Base-by-base conservation (phyloP, 1,140 invertebrate genomes). In the Paraescarpia echinospica region DNA sequence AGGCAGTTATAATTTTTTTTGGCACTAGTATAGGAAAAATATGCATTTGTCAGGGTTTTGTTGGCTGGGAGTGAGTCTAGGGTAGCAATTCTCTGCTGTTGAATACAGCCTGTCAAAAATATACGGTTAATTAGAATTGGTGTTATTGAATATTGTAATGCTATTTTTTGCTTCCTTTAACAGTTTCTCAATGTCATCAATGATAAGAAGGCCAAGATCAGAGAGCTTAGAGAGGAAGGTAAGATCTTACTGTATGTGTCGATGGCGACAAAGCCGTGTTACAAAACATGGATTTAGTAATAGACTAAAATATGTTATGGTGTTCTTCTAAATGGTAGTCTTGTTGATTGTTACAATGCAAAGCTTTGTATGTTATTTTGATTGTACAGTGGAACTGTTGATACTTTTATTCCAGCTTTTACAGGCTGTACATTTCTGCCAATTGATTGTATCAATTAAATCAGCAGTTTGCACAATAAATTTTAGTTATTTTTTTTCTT, bases 121-220 rank as follows among this genome's bases (percentile, higher is more conserved):
- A 77, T 77, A 77, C 22, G 27, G 9, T 77, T 77, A 77, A 77
- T 27, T 77, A 77, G 22, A 6, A 27, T 33, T 34, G 35, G 6
- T 89, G 88, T 33, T 89, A 34, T 18, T 89, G 91, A 34, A 34
- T 18, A 77, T 33, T 41, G 14, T 59, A 35, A 33, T 59, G 31
- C 34, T 59, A 92, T 59, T 33, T 31, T 51, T 77, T 8, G 59
- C 59, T 77, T 31, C 35, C 77, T 90, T 33, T 93, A 93, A 92
- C 92, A 94, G 94, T 94, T 94, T 94, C 93, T 92, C 34, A 93
- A 93, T 89, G 92, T 94, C 14, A 88, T 94, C 18, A 94, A 94
- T 92, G 94, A 94, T 93, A 94, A 94, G 92, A 94, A 94, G 51
- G 93, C 94, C 33, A 94, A 93, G 89, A 94, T 94, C 31, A 93